Evolutionary conservation across 2,888 invertebrate genomes (phyloP), one percentile per base, ranked within the genome.

Genomic region (Mythimna impura): DNA sequence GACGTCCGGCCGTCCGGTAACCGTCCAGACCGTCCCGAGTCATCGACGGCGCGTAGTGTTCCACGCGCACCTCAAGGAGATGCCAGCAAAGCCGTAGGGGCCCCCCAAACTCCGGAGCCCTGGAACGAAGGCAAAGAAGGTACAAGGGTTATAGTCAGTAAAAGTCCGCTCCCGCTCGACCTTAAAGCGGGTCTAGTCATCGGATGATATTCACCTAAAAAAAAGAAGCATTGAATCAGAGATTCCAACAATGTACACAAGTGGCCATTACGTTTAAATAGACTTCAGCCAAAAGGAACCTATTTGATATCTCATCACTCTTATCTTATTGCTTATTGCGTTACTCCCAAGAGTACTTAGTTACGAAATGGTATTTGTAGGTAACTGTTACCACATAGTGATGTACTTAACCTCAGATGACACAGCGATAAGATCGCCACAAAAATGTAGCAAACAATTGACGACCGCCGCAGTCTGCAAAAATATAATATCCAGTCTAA

Each of bases 401-500:
- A 81, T 83, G 80, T 84, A 83, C 81, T 88, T 88, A 89, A 92
- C 91, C 91, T 89, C 86, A 87, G 87, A 91, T 88, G 88, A 83
- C 88, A 88, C 84, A 76, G 67, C 74, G 91, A 93, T 91, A 91
- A 67, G 70, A 89, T 89, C 91, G 82, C 80, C 72, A 86, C 85
- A 89, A 82, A 88, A 89, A 88, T 87, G 88, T 90, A 88, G 88
- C 90, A 89, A 86, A 89, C 92, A 91, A 93, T 92, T 91, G 92
- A 91, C 90, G 87, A 85, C 88, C 81, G 83, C 87, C 89, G 88
- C 76, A 71, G 84, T 84, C 83, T 81, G 91, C 92, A 90, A 91
- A 89, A 92, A 91, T 89, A 90, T 90, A 92, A 93, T 93, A 91
- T 75, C 90, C 82, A 94, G 93, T 93, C 94, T 87, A 91, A 94